These are phyloP conservation scores for Hypsopygia costalis DNA, from an alignment of 2,888 invertebrate species.

Conservation along the genomic window DNA sequence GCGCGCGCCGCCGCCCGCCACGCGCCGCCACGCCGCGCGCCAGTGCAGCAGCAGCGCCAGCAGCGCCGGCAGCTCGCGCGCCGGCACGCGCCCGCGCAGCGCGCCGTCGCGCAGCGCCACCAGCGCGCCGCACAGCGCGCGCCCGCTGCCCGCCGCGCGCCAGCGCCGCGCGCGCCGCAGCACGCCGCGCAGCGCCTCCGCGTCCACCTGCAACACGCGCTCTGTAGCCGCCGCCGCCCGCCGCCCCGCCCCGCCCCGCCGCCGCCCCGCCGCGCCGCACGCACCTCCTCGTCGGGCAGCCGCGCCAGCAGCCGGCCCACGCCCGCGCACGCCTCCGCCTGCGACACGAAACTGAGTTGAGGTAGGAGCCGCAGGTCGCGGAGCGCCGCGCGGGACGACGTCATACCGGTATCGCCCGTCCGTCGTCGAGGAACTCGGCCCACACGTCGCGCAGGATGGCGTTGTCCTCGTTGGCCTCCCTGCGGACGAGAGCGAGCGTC, in stretches of 20 bases:
- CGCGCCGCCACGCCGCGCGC: slow-evolving; percentile 26
- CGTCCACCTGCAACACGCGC: slow-evolving; percentile 16
- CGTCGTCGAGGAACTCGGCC: slow-evolving; percentile 81
- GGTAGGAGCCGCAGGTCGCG: neutral
- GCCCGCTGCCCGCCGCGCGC: slow-evolving; percentile 51
- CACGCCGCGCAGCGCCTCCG: slow-evolving; percentile 45
- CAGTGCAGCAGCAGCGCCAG: slow-evolving; percentile 78
- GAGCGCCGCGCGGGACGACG: neutral
- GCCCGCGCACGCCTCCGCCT: neutral
- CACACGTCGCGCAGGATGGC: slow-evolving; percentile 83
- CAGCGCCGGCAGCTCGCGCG: slow-evolving; percentile 80
- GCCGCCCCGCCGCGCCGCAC: neutral
- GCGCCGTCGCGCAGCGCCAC: slow-evolving; percentile 84
- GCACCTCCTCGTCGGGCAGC: neutral
- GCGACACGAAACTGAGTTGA: neutral
- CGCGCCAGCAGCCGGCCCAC: neutral
- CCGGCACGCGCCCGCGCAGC: slow-evolving; percentile 82
- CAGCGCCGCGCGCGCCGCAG: slow-evolving; percentile 76
- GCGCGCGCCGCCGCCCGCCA: slow-evolving; percentile 20
- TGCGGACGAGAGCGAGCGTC: slow-evolving; percentile 33
- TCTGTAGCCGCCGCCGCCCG: neutral
- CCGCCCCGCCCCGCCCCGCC: neutral
- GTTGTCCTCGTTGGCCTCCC: slow-evolving; percentile 90
- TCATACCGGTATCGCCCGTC: slow-evolving; percentile 69
- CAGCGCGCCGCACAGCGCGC: slow-evolving; percentile 84